A percentile compares a stretch with the other conserved stretches of the same genome.
phyloP scores from a whole-genome alignment of 2,113 vertebrate species.

The Ptilorrhoa leucosticta region DNA sequence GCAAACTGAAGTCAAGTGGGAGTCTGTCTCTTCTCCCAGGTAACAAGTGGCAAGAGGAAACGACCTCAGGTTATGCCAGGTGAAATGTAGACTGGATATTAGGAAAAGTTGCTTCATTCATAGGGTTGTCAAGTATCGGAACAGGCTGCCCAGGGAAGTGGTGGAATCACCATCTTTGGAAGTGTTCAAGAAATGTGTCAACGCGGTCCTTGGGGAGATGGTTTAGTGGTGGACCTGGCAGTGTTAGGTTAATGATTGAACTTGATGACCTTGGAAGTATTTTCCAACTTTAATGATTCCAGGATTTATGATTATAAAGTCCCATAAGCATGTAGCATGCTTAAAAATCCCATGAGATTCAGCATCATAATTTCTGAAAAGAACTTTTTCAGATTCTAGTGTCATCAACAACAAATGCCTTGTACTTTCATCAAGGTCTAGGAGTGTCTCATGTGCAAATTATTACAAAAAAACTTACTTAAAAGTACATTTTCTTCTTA shows the following conservation, averaged over 20 bases:
- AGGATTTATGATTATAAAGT: background rate
- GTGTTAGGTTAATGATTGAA: background rate
- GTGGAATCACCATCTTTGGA: background rate
- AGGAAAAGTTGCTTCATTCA: background rate
- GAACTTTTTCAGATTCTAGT: background rate
- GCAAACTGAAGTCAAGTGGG: background rate
- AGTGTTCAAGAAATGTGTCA: background rate
- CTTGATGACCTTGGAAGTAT: background rate
- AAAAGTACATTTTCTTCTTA: background rate
- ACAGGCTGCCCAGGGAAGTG: background rate
- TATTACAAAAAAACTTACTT: background rate
- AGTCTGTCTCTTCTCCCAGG: background rate
- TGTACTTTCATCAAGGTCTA: background rate
- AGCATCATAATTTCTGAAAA: background rate
- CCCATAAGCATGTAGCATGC: background rate
- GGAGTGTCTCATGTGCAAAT: background rate
- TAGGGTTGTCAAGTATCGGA: background rate
- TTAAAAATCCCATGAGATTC: background rate
- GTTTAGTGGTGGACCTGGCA: background rate
- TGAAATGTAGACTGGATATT: background rate
- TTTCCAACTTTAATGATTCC: background rate
- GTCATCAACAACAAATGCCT: background rate
- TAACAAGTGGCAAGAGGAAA: background rate
- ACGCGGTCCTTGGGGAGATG: background rate
- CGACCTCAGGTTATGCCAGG: background rate